These are phyloP conservation scores for Hycleus phaleratus DNA, from an alignment of 1,140 invertebrate genomes.

Conservation along the genomic window DNA sequence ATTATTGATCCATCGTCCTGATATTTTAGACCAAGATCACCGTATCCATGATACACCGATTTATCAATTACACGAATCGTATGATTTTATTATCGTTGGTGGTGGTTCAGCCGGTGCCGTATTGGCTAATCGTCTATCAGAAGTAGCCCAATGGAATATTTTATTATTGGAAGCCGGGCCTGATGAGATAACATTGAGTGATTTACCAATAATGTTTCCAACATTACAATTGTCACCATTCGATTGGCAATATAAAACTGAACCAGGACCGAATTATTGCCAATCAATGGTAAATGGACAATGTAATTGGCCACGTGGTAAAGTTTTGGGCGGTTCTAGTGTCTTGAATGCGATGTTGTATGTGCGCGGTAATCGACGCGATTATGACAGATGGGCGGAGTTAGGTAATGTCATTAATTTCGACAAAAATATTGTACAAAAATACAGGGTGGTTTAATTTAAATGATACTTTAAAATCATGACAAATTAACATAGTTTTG, in stretches of 20 bases:
- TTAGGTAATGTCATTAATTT: slow-evolving; percentile 40
- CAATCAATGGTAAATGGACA: slow-evolving; percentile 49
- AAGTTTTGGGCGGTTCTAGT: slow-evolving; percentile 75
- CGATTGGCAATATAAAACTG: slow-evolving; percentile 76
- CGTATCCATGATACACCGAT: slow-evolving; percentile 46
- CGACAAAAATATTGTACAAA: too few species aligned
- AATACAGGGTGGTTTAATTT: too few species aligned
- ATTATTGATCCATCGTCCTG: slow-evolving; percentile 52
- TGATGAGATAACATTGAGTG: slow-evolving; percentile 67
- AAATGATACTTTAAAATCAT: too few species aligned
- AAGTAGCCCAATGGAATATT: slow-evolving; percentile 60
- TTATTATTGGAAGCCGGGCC: slow-evolving; percentile 73
- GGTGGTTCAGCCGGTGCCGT: slow-evolving; percentile 78
- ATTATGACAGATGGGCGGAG: slow-evolving; percentile 77
- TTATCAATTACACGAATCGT: slow-evolving; percentile 46
- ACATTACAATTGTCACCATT: slow-evolving; percentile 60
- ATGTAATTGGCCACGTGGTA: slow-evolving; percentile 67
- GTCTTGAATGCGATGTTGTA: slow-evolving; percentile 86
- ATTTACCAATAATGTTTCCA: slow-evolving; percentile 67
- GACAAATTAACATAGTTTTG: too few species aligned
- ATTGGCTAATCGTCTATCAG: slow-evolving; percentile 65
- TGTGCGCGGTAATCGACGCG: slow-evolving; percentile 70
- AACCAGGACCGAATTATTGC: slow-evolving; percentile 59
- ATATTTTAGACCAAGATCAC: slow-evolving; percentile 56
- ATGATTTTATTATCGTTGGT: slow-evolving; percentile 74